These are phyloP conservation scores for Hirtodrosophila confusa DNA, from an alignment of 2,888 invertebrate species.

Conservation along the genomic window DNA sequence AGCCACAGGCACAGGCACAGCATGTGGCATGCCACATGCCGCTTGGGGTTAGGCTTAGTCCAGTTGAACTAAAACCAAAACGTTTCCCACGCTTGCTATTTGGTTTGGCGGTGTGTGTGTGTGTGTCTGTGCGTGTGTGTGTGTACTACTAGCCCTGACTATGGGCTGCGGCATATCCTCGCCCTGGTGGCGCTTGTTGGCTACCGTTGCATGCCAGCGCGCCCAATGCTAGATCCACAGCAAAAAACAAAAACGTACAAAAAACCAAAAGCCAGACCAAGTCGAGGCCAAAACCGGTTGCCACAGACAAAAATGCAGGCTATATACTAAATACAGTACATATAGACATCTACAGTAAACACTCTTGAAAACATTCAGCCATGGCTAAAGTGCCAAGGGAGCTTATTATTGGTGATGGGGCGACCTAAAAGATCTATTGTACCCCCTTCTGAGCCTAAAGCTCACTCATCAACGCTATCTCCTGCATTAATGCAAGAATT, in stretches of 20 bases:
- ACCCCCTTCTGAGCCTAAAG: no score
- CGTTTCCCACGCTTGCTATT: slow-evolving; percentile 56
- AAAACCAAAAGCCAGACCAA: slow-evolving; percentile 10
- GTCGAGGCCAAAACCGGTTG: slow-evolving; percentile 38
- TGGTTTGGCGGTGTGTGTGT: slow-evolving; percentile 23
- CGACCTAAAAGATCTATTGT: no score
- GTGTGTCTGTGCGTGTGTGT: slow-evolving; percentile 21
- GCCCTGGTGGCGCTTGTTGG: slow-evolving; percentile 69
- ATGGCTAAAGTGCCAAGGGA: no score
- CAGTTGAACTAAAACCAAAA: slow-evolving; percentile 22
- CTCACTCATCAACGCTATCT: no score
- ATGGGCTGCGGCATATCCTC: slow-evolving; percentile 30
- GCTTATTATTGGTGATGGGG: no score
- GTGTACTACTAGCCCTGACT: slow-evolving; percentile 51
- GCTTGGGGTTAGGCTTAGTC: not conserved
- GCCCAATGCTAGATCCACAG: slow-evolving; percentile 16
- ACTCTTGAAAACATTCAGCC: no score
- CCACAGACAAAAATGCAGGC: slow-evolving; percentile 30
- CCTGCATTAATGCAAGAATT: no score
- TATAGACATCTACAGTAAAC: not conserved
- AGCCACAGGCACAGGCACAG: slow-evolving; percentile 23
- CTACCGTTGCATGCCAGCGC: slow-evolving; percentile 69
- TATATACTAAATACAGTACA: slow-evolving; percentile 4
- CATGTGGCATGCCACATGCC: slow-evolving; percentile 56
- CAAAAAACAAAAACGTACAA: slow-evolving; percentile 2